Evolutionary conservation across 2,888 invertebrate genomes (phyloP).

Genomic region (Heliconius ismenius): DNA sequence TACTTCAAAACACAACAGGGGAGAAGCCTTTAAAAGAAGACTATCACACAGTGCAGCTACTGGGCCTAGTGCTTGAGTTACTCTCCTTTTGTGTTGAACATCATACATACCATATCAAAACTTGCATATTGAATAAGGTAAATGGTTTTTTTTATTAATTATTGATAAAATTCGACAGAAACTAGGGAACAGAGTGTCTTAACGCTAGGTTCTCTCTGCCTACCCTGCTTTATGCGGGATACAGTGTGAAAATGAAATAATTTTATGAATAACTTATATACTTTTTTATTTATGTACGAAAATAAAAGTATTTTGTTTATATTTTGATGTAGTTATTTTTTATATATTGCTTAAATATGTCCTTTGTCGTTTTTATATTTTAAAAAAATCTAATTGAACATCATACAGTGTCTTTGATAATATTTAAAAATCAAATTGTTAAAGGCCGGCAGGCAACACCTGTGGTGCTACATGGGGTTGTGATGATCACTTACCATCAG

Average conservation of each 20-base stretch:
- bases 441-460: too few relatives aligned
- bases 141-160: constrained; percentile 33
- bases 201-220: background rate
- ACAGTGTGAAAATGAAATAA: too few relatives aligned
- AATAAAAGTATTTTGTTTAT: background rate
- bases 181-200: background rate
- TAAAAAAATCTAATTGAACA: too few relatives aligned
- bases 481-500: too few relatives aligned
- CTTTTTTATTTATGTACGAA: background rate
- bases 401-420: too few relatives aligned
- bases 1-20: constrained; percentile 94
- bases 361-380: background rate
- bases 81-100: constrained; percentile 99
- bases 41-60: constrained; percentile 96
- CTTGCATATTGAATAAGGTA: constrained; percentile 96
- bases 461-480: too few relatives aligned
- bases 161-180: background rate
- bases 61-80: constrained; percentile 96
- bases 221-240: too few relatives aligned
- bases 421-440: too few relatives aligned
- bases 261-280: too few relatives aligned
- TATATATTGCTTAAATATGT: background rate
- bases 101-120: constrained; percentile 99
- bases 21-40: constrained; percentile 96
- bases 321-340: background rate